Evolutionary conservation across 2,888 invertebrate species (phyloP), one percentile per base, ranked within the genome.

Genomic region (Acrobasis repandana): DNA sequence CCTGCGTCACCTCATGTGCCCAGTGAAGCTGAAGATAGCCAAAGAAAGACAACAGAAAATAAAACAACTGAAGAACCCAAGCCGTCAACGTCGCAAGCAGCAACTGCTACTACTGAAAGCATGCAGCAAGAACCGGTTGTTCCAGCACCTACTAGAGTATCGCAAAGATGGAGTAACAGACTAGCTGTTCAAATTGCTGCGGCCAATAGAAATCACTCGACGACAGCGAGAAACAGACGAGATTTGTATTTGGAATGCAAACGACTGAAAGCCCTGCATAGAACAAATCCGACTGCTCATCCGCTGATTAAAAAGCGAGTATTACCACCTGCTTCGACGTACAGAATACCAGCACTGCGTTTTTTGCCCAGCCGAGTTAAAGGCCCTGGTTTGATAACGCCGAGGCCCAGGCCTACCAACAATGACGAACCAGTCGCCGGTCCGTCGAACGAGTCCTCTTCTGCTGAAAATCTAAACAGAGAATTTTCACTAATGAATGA

Each of bases 171-270:
- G 89, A 90, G 90, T 65, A 84, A 86, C 68, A 86, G 92, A 1
- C 80, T 92, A 11, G 92, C 92, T 0, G 90, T 92, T 6, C 91
- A 90, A 70, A 92, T 92, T 65, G 77, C 92, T 9, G 91, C 85
- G 11, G 92, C 90, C 0, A 92, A 93, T 63, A 83, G 88, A 71
- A 92, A 92, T 72, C 82, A 76, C 63, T 92, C 92, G 1, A 66
- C 76, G 20, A 90, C 89, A 15, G 92, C 92, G 2, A 79, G 84
- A 60, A 84, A 77, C 61, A 77, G 92, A 68, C 76, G 86, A 62
- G 91, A 92, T 16, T 64, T 86, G 16, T 92, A 92, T 65, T 65
- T 86, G 56, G 89, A 90, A 69, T 80, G 80, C 58, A 86, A 79
- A 67, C 79, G 89, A 33, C 77, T 80, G 60, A 90, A 88, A 74